Evolutionary conservation across 2,797 vertebrate genomes (phyloP).

Genomic region (Aulostomus chinensis): DNA sequence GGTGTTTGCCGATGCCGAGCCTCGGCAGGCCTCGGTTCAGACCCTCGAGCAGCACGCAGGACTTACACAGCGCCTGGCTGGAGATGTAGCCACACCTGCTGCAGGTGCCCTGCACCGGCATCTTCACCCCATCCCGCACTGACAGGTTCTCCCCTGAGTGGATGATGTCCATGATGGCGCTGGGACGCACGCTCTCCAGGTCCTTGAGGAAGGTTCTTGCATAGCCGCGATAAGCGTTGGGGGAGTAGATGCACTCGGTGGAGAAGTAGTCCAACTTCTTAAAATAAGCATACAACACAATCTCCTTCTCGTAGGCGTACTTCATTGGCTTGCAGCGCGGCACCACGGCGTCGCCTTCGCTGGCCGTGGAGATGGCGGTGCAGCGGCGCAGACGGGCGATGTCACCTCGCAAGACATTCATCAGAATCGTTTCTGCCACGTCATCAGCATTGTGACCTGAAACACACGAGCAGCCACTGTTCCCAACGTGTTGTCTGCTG

Average conservation of each 20-base stretch:
- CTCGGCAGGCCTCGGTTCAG: slow-evolving; percentile 87
- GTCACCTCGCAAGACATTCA: slow-evolving; percentile 91
- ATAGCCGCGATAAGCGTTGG: slow-evolving; percentile 90
- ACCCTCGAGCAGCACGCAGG: slow-evolving; percentile 89
- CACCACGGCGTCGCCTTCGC: slow-evolving; percentile 83
- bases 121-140: slow-evolving; percentile 80
- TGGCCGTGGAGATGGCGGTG: slow-evolving; percentile 81
- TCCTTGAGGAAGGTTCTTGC: slow-evolving; percentile 87
- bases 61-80: slow-evolving; percentile 88
- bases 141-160: slow-evolving; percentile 90
- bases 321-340: slow-evolving; percentile 90
- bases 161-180: slow-evolving; percentile 87
- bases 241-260: slow-evolving; percentile 90
- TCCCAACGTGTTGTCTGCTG: no score
- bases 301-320: slow-evolving; percentile 93
- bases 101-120: slow-evolving; percentile 84
- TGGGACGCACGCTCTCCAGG: slow-evolving; percentile 82
- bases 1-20: slow-evolving; percentile 88
- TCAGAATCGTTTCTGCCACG: slow-evolving; percentile 88
- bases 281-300: slow-evolving; percentile 92
- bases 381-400: slow-evolving; percentile 86
- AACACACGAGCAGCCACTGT: no score
- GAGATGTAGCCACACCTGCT: slow-evolving; percentile 88
- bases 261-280: slow-evolving; percentile 91
- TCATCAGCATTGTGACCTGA: slow-evolving; percentile 92